These are phyloP conservation scores for Gadopsis bispinosus DNA, from an alignment of 2,797 vertebrate genomes.

Conservation along the genomic window DNA sequence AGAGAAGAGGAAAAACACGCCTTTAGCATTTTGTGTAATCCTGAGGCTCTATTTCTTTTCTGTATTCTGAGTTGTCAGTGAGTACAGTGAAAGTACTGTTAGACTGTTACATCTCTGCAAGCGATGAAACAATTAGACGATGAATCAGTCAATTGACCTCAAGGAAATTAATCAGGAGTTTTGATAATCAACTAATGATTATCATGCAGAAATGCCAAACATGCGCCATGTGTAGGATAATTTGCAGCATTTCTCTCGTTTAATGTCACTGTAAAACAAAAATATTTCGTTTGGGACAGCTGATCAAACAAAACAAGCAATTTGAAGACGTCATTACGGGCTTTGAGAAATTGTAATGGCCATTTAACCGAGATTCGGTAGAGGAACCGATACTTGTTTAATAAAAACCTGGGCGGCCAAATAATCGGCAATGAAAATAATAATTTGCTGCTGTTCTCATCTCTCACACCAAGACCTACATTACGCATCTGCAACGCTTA, in stretches of 20 bases:
- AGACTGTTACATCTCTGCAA: background rate
- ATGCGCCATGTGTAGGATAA: rapidly evolving
- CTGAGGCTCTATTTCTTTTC: background rate
- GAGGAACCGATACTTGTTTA: background rate
- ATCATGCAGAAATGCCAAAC: background rate
- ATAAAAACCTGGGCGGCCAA: background rate
- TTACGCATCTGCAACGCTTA: background rate
- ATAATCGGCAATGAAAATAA: background rate
- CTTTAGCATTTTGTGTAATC: slow-evolving; percentile 33
- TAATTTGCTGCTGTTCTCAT: background rate
- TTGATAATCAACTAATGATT: background rate
- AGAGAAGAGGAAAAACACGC: slow-evolving; percentile 16
- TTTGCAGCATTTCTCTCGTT: background rate
- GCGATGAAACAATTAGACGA: background rate
- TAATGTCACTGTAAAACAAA: background rate
- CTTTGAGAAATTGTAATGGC: background rate
- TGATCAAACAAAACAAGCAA: background rate
- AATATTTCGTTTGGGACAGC: background rate
- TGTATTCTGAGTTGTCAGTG: background rate
- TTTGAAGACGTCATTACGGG: background rate
- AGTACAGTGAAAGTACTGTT: background rate
- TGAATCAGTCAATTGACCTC: background rate
- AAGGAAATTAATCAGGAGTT: background rate
- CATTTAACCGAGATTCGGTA: background rate
- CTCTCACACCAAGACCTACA: background rate